Percentiles rank a stretch among this genome's conserved stretches.
Evolutionary conservation across 37 sponge, comb jelly and placozoan species (phyloP).

Genomic region (Bolinopsis microptera): DNA sequence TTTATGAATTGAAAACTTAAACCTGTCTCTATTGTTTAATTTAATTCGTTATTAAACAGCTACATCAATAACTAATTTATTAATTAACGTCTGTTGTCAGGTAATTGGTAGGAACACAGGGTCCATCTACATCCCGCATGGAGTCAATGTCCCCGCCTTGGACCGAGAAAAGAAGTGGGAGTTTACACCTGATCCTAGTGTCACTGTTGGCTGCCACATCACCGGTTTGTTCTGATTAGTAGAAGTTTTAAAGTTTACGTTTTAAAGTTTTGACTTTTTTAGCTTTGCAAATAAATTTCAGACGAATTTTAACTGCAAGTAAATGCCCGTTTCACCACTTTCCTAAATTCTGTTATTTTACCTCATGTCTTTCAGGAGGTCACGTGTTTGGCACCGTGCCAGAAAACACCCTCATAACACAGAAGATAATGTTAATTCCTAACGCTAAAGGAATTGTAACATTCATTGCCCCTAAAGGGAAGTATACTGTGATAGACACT

Average conservation of each 20-base stretch:
- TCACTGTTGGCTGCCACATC: conserved; percentile 50
- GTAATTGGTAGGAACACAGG: conserved; percentile 87
- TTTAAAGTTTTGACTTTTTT: too few relatives aligned
- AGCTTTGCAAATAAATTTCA: too few relatives aligned
- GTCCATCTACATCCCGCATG: conserved; percentile 96
- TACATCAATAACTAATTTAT: too few relatives aligned
- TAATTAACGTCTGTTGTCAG: conserved; percentile 69
- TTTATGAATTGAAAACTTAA: too few relatives aligned
- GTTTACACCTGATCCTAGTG: conserved; percentile 74
- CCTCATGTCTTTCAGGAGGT: conserved; percentile 74
- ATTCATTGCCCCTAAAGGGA: conserved; percentile 84
- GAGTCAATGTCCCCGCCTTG: conserved; percentile 84
- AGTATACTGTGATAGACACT: conserved; percentile 83
- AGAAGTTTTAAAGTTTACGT: too few relatives aligned
- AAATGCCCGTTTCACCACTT: too few relatives aligned
- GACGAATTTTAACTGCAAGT: too few relatives aligned
- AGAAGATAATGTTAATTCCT: conserved; percentile 85
- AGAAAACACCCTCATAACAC: conserved; percentile 92
- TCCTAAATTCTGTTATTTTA: too few relatives aligned
- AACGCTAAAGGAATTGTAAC: conserved; percentile 85
- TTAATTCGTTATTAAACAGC: too few relatives aligned
- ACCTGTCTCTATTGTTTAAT: too few relatives aligned
- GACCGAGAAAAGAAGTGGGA: conserved; percentile 76
- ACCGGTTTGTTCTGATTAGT: conserved; percentile 15
- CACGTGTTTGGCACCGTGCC: conserved; percentile 84